These are phyloP conservation scores for Myotis findleyi DNA, from an alignment of 2,797 vertebrate genomes.

Conservation along the genomic window DNA sequence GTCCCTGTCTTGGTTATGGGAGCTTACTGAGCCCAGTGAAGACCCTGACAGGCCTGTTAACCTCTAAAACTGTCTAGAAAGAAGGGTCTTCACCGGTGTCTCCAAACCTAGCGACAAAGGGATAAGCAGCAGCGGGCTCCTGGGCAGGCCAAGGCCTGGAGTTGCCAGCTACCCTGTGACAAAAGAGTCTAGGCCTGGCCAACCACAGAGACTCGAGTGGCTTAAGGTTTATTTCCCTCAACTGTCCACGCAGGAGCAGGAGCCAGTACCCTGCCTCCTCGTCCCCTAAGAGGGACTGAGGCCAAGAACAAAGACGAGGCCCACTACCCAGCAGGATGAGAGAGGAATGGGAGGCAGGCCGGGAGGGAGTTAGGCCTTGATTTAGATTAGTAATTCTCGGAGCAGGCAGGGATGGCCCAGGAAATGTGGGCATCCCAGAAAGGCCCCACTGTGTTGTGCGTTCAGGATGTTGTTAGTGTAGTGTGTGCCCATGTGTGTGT, in stretches of 20 bases:
- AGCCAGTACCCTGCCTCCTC: background rate
- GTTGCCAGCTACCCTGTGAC: conserved; percentile 39
- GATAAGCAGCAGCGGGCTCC: background rate
- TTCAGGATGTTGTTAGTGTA: background rate
- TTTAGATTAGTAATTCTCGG: conserved; percentile 17
- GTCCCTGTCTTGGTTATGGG: background rate
- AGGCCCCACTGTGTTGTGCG: background rate
- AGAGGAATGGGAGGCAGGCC: background rate
- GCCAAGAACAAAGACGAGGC: conserved; percentile 72
- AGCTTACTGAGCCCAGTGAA: background rate
- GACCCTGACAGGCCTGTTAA: background rate
- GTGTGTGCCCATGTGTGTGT: background rate
- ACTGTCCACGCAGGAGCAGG: background rate
- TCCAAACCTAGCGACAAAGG: background rate
- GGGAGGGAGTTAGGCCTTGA: background rate
- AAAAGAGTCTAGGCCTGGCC: conserved; percentile 2
- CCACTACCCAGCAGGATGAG: background rate
- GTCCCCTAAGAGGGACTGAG: background rate
- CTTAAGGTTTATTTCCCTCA: background rate
- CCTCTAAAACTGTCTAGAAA: conserved; percentile 6
- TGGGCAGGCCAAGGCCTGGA: background rate
- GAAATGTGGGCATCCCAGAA: background rate
- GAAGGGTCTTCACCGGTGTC: background rate
- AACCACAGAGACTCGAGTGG: background rate
- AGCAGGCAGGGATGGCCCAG: background rate